Base-by-base conservation (phyloP, 2,888 invertebrate species). In the Hydrotaea diabolus region DNA sequence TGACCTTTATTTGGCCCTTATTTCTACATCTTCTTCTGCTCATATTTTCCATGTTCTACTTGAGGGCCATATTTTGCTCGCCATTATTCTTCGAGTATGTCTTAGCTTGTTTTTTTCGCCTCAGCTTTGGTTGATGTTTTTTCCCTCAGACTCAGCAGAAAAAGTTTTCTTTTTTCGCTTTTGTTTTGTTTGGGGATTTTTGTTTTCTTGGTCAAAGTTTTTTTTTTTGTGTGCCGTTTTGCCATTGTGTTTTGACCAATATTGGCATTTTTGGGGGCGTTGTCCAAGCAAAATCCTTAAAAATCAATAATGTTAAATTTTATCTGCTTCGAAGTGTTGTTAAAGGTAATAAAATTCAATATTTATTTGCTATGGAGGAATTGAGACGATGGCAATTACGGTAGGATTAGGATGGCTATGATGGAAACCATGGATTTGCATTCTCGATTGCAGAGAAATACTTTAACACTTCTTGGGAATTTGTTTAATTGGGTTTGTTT, bases 221-320 rank as follows among this genome's bases (percentile, higher is more conserved):
- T 62, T 26, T n/a, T 64, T 2, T n/a, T n/a, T n/a, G n/a, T n/a
- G n/a, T n/a, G n/a, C n/a, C n/a, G n/a, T 64, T 17, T 17, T 64
- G 64, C 4, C 19, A 17, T 64, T 11, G 17, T 7, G n/a, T 64
- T 64, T 36, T 26, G 64, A n/a, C 59, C 26, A 59, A 59, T 64
- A 39, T 66, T 66, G 66, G 1, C 21, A 39, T 66, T 66, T 66
- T 11, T 9, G 23, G 31, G 31, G 31, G 1, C 3, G 59, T 17
- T 36, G 36, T 21, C 11, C 66, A 36, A 19, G 17, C 11, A 43
- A 21, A n/a, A 43, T 66, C 43, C 43, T 77, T 49, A 76, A 79
- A 84, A 81, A 81, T 81, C 81, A 78, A 84, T 84, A 84, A 81
- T 66, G 82, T 85, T 82, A 82, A 85, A 81, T 76, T 85, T 43